phyloP scores from a whole-genome alignment of 2,888 invertebrate genomes.

The Euphydryas editha region DNA sequence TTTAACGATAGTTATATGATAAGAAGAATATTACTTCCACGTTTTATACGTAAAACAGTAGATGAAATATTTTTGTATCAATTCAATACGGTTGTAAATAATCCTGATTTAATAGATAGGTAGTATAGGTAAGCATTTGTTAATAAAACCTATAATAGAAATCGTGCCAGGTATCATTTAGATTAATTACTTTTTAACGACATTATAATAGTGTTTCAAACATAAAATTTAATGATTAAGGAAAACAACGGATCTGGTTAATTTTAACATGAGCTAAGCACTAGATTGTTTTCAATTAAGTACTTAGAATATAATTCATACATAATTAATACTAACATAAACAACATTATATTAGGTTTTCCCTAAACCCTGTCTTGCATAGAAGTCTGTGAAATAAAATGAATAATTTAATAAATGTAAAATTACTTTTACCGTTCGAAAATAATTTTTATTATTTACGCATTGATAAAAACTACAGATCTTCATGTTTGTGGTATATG shows the following conservation, averaged over 20 bases:
- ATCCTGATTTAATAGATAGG: conserved; percentile 1
- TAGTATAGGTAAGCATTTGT: background rate
- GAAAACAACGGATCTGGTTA: conserved; percentile 49
- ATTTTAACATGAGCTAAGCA: conserved; percentile 6
- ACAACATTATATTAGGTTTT: background rate
- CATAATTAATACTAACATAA: background rate
- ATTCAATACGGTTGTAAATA: background rate
- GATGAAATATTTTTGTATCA: background rate
- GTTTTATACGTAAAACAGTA: no score
- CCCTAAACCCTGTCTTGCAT: background rate
- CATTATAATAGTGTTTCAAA: conserved; percentile 57
- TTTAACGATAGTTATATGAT: no score
- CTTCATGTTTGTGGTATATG: background rate
- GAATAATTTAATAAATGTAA: background rate
- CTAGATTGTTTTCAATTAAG: background rate
- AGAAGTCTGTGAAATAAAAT: background rate
- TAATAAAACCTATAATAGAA: conserved; percentile 21
- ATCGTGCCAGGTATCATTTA: conserved; percentile 42
- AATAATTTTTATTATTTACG: background rate
- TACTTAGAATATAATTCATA: background rate
- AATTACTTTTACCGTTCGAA: background rate
- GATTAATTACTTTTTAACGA: conserved; percentile 64
- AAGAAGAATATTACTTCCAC: no score
- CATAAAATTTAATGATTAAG: conserved; percentile 51
- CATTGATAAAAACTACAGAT: background rate